phyloP scores from a whole-genome alignment of 92 coral and sea anemone genomes.

The Parazoanthus atlanticus region DNA sequence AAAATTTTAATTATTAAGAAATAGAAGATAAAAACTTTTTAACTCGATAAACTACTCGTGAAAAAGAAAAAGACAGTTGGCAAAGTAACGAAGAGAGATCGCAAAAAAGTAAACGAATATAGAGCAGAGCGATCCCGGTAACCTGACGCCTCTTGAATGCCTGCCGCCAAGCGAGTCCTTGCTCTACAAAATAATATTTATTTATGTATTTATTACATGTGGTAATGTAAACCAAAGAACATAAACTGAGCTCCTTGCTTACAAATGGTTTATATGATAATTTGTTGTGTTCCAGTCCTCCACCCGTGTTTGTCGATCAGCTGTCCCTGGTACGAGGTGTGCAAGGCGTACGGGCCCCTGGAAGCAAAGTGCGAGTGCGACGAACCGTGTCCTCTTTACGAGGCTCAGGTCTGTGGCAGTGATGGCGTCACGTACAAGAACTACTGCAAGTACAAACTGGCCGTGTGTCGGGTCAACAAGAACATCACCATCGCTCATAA shows the following conservation, averaged over 20 bases:
- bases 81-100: too few relatives aligned
- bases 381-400: conserved; percentile 22
- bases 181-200: too few relatives aligned
- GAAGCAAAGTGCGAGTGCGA: conserved; percentile 38
- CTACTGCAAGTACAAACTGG: conserved; percentile 27
- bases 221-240: too few relatives aligned
- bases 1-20: too few relatives aligned
- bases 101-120: too few relatives aligned
- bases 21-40: too few relatives aligned
- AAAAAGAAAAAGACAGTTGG: too few relatives aligned
- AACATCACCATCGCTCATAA: conserved; percentile 24
- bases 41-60: too few relatives aligned
- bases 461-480: not conserved
- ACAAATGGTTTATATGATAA: not conserved
- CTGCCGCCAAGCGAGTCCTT: too few relatives aligned
- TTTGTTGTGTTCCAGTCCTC: not conserved
- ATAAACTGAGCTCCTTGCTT: not conserved
- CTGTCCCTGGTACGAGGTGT: conserved; percentile 36
- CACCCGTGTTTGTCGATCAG: conserved; percentile 24
- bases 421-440: conserved; percentile 31
- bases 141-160: too few relatives aligned
- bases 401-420: conserved; percentile 36
- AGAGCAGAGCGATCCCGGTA: too few relatives aligned
- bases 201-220: too few relatives aligned
- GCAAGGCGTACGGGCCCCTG: conserved; percentile 16